These are phyloP conservation scores for Limnephilus auricula DNA, from an alignment of 2,888 invertebrate species.

Conservation along the genomic window DNA sequence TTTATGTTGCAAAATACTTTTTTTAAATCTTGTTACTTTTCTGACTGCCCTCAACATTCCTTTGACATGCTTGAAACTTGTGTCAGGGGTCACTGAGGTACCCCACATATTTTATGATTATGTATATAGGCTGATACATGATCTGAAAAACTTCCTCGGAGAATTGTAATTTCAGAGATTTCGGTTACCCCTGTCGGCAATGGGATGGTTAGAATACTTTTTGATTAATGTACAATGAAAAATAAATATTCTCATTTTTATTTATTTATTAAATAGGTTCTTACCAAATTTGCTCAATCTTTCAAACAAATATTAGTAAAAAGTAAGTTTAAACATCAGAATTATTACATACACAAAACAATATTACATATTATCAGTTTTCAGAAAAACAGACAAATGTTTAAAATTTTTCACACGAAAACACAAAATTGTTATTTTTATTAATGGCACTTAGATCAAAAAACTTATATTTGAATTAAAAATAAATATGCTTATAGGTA, in stretches of 20 bases:
- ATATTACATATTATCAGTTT: background rate
- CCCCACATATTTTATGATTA: too few relatives aligned
- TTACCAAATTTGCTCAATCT: background rate
- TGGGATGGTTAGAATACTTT: background rate
- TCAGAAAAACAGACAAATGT: background rate
- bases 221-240: background rate
- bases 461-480: background rate
- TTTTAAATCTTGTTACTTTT: background rate
- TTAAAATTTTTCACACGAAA: background rate
- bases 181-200: too few relatives aligned
- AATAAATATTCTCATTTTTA: background rate
- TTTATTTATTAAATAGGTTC: background rate
- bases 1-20: background rate
- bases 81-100: too few relatives aligned
- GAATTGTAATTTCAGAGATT: too few relatives aligned
- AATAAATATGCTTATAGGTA: background rate
- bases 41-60: too few relatives aligned
- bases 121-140: too few relatives aligned
- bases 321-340: background rate
- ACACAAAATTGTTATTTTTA: background rate
- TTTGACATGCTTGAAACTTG: too few relatives aligned
- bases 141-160: too few relatives aligned
- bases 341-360: background rate
- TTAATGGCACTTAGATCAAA: background rate
- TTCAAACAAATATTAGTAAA: background rate